These are phyloP conservation scores for Irena cyanogastra DNA, from an alignment of 2,113 vertebrate species.

Conservation along the genomic window DNA sequence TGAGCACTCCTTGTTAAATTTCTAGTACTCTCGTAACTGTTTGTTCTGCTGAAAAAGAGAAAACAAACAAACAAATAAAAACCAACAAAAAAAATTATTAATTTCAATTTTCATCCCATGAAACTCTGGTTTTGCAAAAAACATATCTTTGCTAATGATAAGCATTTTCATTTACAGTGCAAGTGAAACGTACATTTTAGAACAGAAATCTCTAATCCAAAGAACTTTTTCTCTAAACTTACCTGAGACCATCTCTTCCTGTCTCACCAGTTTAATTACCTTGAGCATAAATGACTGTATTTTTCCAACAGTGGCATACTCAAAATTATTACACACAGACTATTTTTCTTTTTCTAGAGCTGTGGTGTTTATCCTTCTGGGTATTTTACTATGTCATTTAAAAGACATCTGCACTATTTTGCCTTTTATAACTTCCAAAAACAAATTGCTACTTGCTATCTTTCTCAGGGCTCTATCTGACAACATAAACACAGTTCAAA, in stretches of 20 bases:
- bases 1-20: neutral
- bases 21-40: neutral
- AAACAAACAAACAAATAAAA: neutral
- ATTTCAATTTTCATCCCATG: neutral
- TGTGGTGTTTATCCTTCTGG: neutral
- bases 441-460: neutral
- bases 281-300: neutral
- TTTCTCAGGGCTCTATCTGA: neutral
- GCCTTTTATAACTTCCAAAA: neutral
- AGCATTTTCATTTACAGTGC: neutral
- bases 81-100: too few species aligned
- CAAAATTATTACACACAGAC: neutral
- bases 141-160: neutral
- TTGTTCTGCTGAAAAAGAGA: neutral
- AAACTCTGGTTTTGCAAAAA: neutral
- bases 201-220: neutral
- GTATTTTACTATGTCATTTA: neutral
- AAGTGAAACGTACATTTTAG: neutral
- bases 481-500: neutral
- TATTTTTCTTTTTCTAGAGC: neutral
- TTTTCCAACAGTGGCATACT: neutral
- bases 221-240: neutral
- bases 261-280: neutral
- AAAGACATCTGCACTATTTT: neutral
- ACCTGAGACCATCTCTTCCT: neutral